A percentile compares a stretch with the other conserved stretches of the same genome.
Evolutionary conservation across 1,140 invertebrate species (phyloP).

Genomic region (Pseudomyrmex pallidus): DNA sequence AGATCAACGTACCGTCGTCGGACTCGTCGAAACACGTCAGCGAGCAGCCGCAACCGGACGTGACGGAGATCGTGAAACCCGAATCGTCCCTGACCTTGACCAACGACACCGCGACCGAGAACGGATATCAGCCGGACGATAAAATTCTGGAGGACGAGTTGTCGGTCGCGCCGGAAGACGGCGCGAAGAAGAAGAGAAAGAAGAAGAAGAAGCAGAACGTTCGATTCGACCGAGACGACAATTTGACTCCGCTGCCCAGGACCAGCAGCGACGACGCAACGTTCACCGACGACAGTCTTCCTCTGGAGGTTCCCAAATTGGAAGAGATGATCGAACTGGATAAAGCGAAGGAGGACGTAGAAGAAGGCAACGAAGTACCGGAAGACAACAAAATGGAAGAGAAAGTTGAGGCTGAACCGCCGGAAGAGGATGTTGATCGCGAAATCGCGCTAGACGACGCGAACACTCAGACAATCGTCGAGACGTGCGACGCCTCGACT

Average conservation of each 20-base stretch:
- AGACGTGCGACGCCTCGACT: slow-evolving; percentile 79
- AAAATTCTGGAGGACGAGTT: slow-evolving; percentile 87
- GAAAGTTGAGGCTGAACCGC: neutral
- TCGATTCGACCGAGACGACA: slow-evolving; percentile 77
- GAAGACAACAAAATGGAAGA: slow-evolving; percentile 71
- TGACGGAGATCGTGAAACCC: slow-evolving; percentile 83
- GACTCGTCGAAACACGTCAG: slow-evolving; percentile 82
- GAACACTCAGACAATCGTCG: slow-evolving; percentile 84
- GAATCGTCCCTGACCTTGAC: slow-evolving; percentile 82
- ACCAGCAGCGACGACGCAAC: slow-evolving; percentile 78
- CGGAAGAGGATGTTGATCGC: too few species aligned
- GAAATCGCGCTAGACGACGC: slow-evolving; percentile 77
- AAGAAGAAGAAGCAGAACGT: slow-evolving; percentile 87
- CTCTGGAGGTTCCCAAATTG: slow-evolving; percentile 16
- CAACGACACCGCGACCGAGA: slow-evolving; percentile 79
- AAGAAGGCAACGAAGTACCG: slow-evolving; percentile 63
- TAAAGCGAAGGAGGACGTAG: neutral
- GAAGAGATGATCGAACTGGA: slow-evolving; percentile 14
- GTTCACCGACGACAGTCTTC: slow-evolving; percentile 75
- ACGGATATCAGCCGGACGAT: slow-evolving; percentile 87
- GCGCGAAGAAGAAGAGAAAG: slow-evolving; percentile 81
- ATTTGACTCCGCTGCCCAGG: slow-evolving; percentile 74
- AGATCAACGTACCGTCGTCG: slow-evolving; percentile 85
- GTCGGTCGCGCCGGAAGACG: slow-evolving; percentile 74
- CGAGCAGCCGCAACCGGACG: slow-evolving; percentile 85